Base-by-base conservation (phyloP, 53 echinoderm and acorn worm genomes). In the Glandiceps talaboti region DNA sequence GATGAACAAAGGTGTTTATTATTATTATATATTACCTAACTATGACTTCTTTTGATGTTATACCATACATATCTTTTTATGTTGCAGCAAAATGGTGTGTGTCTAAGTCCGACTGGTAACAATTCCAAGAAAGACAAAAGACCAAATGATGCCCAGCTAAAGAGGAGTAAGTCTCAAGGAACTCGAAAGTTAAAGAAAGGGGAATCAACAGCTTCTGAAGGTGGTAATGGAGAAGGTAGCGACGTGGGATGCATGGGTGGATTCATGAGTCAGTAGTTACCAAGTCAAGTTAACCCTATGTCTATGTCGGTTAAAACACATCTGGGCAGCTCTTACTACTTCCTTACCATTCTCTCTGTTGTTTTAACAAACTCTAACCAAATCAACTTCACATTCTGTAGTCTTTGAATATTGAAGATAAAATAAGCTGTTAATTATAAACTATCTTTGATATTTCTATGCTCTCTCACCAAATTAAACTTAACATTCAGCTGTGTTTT, bases 101-200 rank as follows among this genome's bases (percentile, higher is more conserved):
- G 93, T 29, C 89, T 91, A 75, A 97, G 97, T 78, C 97, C 93
- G 32, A 93, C 93, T 14, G 84, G 85, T 0, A 84, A 85, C 81
- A 87, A 86, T 78, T 75, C 83, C 73, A 85, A 74, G 32, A 27
- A 78, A 76, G 75, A 30, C 30, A 74, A 32, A 32, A 30, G 73
- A 29, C 33, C 27, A 45, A 33, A 72, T 77, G 85, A 45, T 76
- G 81, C 90, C 25, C 88, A 91, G 87, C 90, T 97, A 28, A 87
- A 87, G 84, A 90, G 97, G 83, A 97, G 93, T 91, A 97, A 97
- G 90, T 97, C 97, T 1, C 93, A 93, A 82, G 93, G 89, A 77
- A 90, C 90, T 74, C 85, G 93, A 77, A 93, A 93, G 82, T 87
- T 93, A 85, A 82, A 87, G 76, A 97, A 97, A 85, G 87, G 92